Conservation (phyloP, 2,797 vertebrate genomes). For the Tinamus major region DNA sequence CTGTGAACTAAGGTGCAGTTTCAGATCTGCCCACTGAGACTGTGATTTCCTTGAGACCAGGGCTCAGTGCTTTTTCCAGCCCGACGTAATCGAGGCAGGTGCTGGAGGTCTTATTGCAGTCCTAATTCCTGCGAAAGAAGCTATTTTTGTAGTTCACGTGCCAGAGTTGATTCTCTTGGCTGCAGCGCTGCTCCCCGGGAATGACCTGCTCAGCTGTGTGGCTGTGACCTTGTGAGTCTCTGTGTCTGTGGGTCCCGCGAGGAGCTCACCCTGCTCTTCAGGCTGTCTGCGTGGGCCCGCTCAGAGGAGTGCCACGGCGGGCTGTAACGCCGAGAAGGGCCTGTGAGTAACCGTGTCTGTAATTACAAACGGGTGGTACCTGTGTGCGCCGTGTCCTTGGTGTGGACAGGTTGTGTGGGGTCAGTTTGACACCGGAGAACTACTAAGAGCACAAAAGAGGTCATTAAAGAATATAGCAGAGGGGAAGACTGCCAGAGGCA, state of each 20-base stretch:
- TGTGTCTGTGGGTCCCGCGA: background rate
- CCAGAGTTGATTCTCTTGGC: background rate
- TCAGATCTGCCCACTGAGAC: background rate
- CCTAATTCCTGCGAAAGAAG: background rate
- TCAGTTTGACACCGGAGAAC: background rate
- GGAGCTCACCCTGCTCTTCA: fast-evolving
- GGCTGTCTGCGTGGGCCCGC: background rate
- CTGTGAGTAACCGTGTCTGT: background rate
- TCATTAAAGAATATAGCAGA: background rate
- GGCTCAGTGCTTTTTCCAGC: background rate
- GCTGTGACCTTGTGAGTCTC: background rate
- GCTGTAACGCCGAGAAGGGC: background rate
- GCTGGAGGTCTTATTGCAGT: background rate
- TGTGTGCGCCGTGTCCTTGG: background rate
- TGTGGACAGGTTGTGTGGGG: background rate
- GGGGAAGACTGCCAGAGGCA: background rate
- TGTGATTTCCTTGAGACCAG: background rate
- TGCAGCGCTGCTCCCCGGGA: background rate
- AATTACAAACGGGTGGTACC: background rate
- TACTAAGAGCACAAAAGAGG: background rate
- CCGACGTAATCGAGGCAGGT: background rate
- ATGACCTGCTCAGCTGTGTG: background rate
- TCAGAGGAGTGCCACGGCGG: background rate
- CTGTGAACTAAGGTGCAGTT: background rate
- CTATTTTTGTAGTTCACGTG: background rate